A percentile compares a stretch with the other conserved stretches of the same genome.
These are phyloP conservation scores for Eulemur mongoz DNA, from an alignment of 2,797 vertebrate genomes.

Conservation along the genomic window DNA sequence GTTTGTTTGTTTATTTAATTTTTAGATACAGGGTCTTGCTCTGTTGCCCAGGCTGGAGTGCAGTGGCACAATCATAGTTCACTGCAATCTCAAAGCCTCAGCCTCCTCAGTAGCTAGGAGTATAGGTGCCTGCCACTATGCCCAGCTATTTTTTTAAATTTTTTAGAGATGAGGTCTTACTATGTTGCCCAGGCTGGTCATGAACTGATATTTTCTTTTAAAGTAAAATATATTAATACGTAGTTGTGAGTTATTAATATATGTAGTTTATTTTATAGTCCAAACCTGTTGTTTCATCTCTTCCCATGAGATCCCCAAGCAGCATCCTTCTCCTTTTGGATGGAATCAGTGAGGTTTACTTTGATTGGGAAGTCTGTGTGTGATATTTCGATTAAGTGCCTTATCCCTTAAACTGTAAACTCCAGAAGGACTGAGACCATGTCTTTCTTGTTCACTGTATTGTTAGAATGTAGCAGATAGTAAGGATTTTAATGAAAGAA, in stretches of 20 bases:
- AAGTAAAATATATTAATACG: neutral
- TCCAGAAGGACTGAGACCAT: neutral
- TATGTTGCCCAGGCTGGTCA: no score
- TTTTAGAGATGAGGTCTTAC: no score
- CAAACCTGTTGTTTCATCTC: neutral
- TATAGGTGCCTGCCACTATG: no score
- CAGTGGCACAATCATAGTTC: no score
- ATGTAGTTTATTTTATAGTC: constrained; percentile 17
- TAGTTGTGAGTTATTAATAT: neutral
- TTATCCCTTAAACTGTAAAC: neutral
- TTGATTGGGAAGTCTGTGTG: neutral
- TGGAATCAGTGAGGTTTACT: neutral
- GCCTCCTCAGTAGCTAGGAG: no score
- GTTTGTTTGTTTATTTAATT: neutral
- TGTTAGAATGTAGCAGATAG: neutral
- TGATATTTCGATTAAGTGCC: neutral
- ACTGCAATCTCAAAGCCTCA: no score
- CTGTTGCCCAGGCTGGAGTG: no score
- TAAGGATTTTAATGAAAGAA: neutral
- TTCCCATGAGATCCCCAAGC: neutral
- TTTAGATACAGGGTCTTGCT: no score
- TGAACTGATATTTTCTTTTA: neutral
- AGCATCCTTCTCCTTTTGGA: neutral
- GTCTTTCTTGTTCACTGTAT: neutral
- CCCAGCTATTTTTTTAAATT: no score